Conservation (phyloP, 2,888 invertebrate genomes). For the Eupithecia tripunctaria region DNA sequence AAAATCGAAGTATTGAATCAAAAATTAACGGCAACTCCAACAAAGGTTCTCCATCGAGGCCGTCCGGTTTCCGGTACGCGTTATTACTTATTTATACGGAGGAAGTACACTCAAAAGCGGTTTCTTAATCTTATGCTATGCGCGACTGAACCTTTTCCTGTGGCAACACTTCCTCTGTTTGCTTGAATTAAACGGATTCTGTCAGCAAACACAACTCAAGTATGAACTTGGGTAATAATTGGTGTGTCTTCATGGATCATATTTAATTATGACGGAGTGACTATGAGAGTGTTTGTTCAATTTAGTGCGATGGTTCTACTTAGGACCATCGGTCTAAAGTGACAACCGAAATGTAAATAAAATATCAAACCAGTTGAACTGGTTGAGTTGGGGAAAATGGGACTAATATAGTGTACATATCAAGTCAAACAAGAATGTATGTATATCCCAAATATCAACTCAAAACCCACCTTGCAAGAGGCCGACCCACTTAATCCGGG, state of each 20-base stretch:
- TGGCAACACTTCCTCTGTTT: conserved; percentile 67
- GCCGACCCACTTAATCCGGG: background rate
- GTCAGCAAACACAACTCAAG: conserved; percentile 36
- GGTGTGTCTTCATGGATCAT: conserved; percentile 25
- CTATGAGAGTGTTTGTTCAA: background rate
- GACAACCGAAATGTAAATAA: background rate
- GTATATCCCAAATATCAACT: background rate
- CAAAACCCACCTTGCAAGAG: background rate
- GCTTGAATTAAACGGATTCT: conserved; percentile 48
- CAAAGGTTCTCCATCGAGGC: conserved; percentile 60
- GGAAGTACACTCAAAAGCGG: conserved; percentile 68
- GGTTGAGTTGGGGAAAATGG: background rate
- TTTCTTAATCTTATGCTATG: conserved; percentile 73
- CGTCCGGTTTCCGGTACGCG: conserved; percentile 65
- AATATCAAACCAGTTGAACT: conserved; percentile 6
- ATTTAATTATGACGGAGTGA: background rate
- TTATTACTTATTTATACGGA: conserved; percentile 73
- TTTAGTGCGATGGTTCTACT: background rate
- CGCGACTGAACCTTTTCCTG: conserved; percentile 66
- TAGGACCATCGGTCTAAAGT: background rate
- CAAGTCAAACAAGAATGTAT: background rate
- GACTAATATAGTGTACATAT: background rate
- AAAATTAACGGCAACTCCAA: conserved; percentile 30
- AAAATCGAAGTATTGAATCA: conserved; percentile 15
- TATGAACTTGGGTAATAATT: conserved; percentile 32